A percentile compares a stretch with the other conserved stretches of the same genome.
phyloP scores from a whole-genome alignment of 2,888 invertebrate species.

The Dasypogon diadema region DNA sequence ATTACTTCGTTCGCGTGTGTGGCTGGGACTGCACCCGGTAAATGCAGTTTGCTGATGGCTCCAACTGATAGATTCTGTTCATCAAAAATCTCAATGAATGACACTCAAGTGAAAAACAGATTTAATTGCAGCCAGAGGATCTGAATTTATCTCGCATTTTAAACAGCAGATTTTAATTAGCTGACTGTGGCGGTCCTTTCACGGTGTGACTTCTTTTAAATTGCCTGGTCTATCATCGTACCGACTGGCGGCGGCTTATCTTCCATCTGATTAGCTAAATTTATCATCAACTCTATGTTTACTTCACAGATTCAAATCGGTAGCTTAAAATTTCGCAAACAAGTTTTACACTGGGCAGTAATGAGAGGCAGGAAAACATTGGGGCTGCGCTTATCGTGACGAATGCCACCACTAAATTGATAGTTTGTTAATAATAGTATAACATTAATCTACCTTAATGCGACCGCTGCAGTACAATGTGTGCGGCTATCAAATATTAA shows the following conservation, averaged over 20 bases:
- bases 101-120: slow-evolving; percentile 49
- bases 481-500: neutral
- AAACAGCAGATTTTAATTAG: slow-evolving; percentile 46
- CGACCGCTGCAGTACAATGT: neutral
- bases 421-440: neutral
- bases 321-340: neutral
- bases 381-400: neutral
- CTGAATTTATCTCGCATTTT: slow-evolving; percentile 41
- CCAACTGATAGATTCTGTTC: slow-evolving; percentile 44
- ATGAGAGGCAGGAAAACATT: neutral
- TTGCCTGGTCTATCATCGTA: slow-evolving; percentile 35
- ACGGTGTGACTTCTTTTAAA: slow-evolving; percentile 38
- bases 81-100: slow-evolving; percentile 48
- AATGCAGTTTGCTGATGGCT: slow-evolving; percentile 36
- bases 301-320: slow-evolving; percentile 28
- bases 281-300: slow-evolving; percentile 41
- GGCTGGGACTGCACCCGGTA: slow-evolving; percentile 20
- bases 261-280: slow-evolving; percentile 46
- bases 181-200: slow-evolving; percentile 21
- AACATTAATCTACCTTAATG: neutral
- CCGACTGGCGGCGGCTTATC: slow-evolving; percentile 23
- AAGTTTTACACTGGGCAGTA: neutral
- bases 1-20: slow-evolving; percentile 44
- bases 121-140: slow-evolving; percentile 45
- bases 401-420: neutral